Evolutionary conservation across 2,888 invertebrate genomes (phyloP), one percentile per base, ranked within the genome.

Genomic region (Macrophya annulata): DNA sequence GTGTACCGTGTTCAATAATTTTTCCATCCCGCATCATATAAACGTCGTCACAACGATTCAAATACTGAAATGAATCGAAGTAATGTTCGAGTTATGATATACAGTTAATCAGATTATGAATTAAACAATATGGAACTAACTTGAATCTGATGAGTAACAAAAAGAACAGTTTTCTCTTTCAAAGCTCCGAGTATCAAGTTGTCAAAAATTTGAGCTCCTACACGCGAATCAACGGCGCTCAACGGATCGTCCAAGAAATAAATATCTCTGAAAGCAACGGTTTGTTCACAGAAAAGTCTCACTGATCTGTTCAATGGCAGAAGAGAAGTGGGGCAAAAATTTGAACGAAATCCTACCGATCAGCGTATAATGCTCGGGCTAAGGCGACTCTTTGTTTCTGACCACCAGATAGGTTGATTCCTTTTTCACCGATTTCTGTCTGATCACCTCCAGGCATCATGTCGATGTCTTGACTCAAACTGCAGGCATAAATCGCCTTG

Each of bases 121-220:
- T 51, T 25, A 17, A 17, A 5, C n/a, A 1, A 55, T 51, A 12
- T 55, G n/a, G 17, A 43, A 87, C 87, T 87, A 87, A 94, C 94
- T 92, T 96, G 95, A 21, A 95, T 91, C 89, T 96, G 95, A 92
- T 96, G 95, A 0, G 96, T 96, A 48, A 96, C 95, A 51, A 96
- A 93, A 10, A 96, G 90, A 55, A 95, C 92, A 0, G 95, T 95
- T 91, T 95, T 95, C 79, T 93, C 91, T 79, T 93, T 93, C 31
- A 96, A 91, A 37, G 94, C 93, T 43, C 93, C 94, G 10, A 93
- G 90, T 72, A 96, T 94, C 85, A 94, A 95, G 88, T 93, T 92
- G 62, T 94, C 93, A 89, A 95, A 95, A 86, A 96, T 94, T 74
- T 94, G 94, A 40, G 93, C 91, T 0, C 94, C 94, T 4, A 95